A percentile compares a stretch with the other conserved stretches of the same genome.
Evolutionary conservation across 2,888 invertebrate genomes (phyloP).

Genomic region (Melitaea athalia): DNA sequence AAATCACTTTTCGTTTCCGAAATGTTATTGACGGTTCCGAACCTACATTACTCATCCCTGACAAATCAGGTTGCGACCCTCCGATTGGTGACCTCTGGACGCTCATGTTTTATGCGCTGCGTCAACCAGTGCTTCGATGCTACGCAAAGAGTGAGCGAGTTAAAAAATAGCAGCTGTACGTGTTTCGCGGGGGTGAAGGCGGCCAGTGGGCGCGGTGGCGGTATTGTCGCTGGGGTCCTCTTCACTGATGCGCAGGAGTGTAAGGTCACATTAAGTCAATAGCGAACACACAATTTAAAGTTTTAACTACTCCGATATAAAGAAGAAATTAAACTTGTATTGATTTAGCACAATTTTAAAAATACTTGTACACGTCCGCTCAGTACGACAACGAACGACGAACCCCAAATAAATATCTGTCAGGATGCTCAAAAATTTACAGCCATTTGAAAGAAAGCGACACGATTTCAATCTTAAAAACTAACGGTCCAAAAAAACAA

Average conservation of each 20-base stretch:
- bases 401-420: no score
- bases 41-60: conserved; percentile 29
- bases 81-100: background rate
- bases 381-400: no score
- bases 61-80: conserved; percentile 29
- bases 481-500: background rate
- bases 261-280: no score
- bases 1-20: conserved; percentile 21
- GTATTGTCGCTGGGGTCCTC: no score
- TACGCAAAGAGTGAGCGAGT: conserved; percentile 1
- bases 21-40: conserved; percentile 23
- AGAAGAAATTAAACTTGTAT: no score
- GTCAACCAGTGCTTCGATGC: background rate
- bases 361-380: no score
- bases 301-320: no score
- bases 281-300: no score
- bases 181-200: conserved; percentile 13
- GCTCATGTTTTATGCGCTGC: background rate
- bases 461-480: conserved; percentile 41
- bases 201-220: no score
- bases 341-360: no score
- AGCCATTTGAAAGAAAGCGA: conserved; percentile 50
- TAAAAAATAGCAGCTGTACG: conserved; percentile 10
- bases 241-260: no score
- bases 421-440: conserved; percentile 53